Base-by-base conservation (phyloP, 2,888 invertebrate species). In the Spisula subtruncata region DNA sequence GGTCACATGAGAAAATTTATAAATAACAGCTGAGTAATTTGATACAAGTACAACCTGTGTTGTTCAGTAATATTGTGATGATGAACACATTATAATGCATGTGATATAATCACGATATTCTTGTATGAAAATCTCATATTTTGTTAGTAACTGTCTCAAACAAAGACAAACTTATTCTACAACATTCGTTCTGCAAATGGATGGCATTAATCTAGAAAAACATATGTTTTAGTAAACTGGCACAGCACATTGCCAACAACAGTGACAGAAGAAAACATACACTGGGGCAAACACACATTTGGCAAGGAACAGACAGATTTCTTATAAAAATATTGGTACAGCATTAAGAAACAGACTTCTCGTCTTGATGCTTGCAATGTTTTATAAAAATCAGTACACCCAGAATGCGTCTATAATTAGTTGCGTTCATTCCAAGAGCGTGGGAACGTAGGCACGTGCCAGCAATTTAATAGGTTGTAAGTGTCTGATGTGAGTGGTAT, bases 371-470 rank as follows among this genome's bases (percentile, higher is more conserved):
- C 66, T 71, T 83, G 83, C 83, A 66, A 66, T 48, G 48, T 75
- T 48, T 32, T 29, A 85, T 79, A 85, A 75, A 79, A 85, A 85
- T 75, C 71, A 79, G 85, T 79, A 79, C 29, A 79, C 16, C 25
- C 41, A 51, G 29, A 32, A 79, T 79, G 79, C 51, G 81, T 29
- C 29, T 89, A 81, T 85, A 85, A 85, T 89, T 85, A 85, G 85
- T 66, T 82, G 82, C 89, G 54, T 89, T 82, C 89, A 75, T 89
- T 81, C 82, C 75, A 8, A 48, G 81, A 89, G 89, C 89, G 89
- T 89, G 89, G 89, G 89, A 89, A 89, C 85, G 89, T 56, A 51
- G 60, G 80, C 89, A 79, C 85, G 89, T 89, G 85, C 89, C 89
- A 85, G 71, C 56, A 81, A 85, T 66, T 85, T 88, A 81, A 85